These are phyloP conservation scores for Plecotus auritus DNA, from an alignment of 2,113 vertebrate genomes.

Conservation along the genomic window DNA sequence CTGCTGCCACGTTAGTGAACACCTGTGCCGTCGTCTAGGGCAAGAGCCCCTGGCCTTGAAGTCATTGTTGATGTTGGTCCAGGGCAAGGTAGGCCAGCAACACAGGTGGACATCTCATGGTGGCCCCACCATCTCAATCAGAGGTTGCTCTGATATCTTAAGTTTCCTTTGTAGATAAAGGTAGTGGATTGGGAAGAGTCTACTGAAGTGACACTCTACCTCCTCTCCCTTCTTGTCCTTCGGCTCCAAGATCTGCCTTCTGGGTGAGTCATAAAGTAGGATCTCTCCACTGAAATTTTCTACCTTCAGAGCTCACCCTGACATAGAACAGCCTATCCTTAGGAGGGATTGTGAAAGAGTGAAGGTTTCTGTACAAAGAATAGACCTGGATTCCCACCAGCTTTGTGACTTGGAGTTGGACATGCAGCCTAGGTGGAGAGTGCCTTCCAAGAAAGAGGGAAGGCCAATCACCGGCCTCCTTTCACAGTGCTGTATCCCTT, in stretches of 20 bases:
- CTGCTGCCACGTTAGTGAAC: constrained; percentile 74
- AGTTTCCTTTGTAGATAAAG: constrained; percentile 71
- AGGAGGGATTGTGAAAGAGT: neutral
- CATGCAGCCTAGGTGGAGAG: neutral
- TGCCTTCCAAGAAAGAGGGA: neutral
- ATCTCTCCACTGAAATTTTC: neutral
- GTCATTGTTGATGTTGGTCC: constrained; percentile 67
- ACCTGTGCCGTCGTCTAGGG: constrained; percentile 74
- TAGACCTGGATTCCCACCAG: neutral
- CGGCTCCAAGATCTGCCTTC: constrained; percentile 71
- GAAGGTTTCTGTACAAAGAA: neutral
- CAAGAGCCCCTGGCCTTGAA: constrained; percentile 63
- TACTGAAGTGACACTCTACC: constrained; percentile 74
- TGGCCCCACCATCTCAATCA: neutral
- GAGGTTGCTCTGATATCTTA: neutral
- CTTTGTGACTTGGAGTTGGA: neutral
- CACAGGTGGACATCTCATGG: neutral
- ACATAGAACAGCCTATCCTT: neutral
- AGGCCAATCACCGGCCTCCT: neutral
- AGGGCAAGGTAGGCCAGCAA: constrained; percentile 76
- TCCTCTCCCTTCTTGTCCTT: constrained; percentile 78
- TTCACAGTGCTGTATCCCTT: neutral
- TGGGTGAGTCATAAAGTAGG: constrained; percentile 71
- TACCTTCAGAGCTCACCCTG: neutral
- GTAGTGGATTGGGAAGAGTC: constrained; percentile 59